phyloP scores from a whole-genome alignment of 2,888 invertebrate genomes.

The Teleiodes luculella region DNA sequence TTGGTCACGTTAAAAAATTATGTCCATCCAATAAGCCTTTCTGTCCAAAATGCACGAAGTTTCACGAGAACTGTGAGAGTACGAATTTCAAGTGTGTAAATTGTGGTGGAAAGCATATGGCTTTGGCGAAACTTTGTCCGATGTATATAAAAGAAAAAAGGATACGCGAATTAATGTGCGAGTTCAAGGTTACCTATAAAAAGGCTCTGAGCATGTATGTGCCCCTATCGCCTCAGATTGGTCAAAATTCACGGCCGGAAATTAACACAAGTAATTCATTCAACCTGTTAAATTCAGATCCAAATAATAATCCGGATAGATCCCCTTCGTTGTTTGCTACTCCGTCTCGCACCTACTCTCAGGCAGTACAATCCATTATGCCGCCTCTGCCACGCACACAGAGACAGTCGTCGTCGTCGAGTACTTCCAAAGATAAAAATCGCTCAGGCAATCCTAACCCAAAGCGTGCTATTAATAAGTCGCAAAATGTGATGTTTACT shows the following conservation, averaged over 20 bases:
- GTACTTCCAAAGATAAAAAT: neutral
- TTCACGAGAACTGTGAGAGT: slow-evolving; percentile 11
- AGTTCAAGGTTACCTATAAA: neutral
- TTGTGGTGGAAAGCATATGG: slow-evolving; percentile 4
- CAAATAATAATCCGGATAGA: too few relatives aligned
- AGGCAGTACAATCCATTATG: neutral
- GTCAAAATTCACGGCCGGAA: too few relatives aligned
- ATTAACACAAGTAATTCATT: neutral
- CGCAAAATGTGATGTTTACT: neutral
- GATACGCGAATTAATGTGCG: neutral
- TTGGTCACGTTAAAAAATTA: slow-evolving; percentile 4
- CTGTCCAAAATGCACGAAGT: slow-evolving; percentile 12
- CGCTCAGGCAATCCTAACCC: neutral
- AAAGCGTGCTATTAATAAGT: neutral
- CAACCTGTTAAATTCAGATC: too few relatives aligned
- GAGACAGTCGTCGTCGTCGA: neutral
- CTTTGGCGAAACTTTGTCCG: neutral
- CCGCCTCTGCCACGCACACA: neutral
- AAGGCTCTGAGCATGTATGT: neutral
- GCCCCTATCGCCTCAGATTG: neutral
- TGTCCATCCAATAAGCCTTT: slow-evolving; percentile 6
- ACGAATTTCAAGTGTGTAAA: slow-evolving; percentile 9
- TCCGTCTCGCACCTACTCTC: neutral
- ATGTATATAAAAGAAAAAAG: neutral
- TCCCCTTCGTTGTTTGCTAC: neutral